Conservation (phyloP, 1,140 invertebrate species). For the Stenopsyche tienmushanensis region DNA sequence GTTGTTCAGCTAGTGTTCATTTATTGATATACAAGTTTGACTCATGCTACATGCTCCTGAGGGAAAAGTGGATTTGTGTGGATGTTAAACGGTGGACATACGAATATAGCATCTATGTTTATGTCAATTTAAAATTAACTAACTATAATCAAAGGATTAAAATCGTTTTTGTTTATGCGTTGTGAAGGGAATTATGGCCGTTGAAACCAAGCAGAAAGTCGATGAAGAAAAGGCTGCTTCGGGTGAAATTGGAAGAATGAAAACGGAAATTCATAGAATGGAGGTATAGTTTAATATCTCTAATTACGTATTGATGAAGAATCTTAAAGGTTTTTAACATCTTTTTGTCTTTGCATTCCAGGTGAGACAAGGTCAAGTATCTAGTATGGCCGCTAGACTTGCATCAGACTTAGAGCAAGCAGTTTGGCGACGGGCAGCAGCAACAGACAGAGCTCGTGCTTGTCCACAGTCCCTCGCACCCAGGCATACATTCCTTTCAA, state of each 20-base stretch:
- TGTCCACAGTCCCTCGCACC: constrained; percentile 45
- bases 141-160: background rate
- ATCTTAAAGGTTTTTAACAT: background rate
- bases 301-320: background rate
- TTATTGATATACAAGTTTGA: too few species aligned
- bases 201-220: constrained; percentile 67
- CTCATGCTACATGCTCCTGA: too few species aligned
- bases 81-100: too few species aligned
- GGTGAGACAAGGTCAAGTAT: constrained; percentile 66
- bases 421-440: constrained; percentile 66
- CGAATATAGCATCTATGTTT: too few species aligned
- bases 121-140: too few species aligned
- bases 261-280: constrained; percentile 81
- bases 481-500: constrained; percentile 46
- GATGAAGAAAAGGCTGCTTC: constrained; percentile 64
- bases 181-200: constrained; percentile 61
- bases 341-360: constrained; percentile 35
- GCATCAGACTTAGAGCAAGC: constrained; percentile 75
- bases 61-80: too few species aligned
- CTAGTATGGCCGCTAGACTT: constrained; percentile 72
- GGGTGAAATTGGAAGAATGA: constrained; percentile 73
- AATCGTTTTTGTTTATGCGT: background rate
- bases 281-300: constrained; percentile 55
- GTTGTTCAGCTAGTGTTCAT: too few species aligned
- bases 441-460: constrained; percentile 47